Conservation (phyloP, 2,113 vertebrate genomes). For the Myocastor coypus region DNA sequence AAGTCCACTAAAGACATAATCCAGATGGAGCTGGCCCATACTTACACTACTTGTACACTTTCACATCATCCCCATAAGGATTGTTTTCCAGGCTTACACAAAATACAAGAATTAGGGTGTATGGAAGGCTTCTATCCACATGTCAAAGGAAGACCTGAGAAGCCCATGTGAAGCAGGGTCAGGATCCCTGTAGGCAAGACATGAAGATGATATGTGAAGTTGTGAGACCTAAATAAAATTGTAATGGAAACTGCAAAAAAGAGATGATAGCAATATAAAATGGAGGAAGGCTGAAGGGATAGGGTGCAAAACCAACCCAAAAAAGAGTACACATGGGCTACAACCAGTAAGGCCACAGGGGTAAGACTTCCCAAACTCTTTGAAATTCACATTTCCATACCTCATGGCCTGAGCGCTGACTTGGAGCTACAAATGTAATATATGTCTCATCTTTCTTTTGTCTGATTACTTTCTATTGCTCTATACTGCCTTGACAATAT, state of each 20-base stretch:
- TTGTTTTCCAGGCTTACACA: background rate
- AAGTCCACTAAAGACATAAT: background rate
- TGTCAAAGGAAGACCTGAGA: background rate
- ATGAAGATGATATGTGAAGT: background rate
- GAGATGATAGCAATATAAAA: background rate
- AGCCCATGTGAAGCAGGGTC: background rate
- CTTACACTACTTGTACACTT: background rate
- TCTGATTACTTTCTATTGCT: background rate
- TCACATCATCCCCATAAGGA: background rate
- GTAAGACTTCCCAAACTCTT: background rate
- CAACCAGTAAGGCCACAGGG: background rate
- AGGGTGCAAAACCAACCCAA: background rate
- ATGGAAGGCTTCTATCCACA: background rate
- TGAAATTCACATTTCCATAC: background rate
- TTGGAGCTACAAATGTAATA: background rate
- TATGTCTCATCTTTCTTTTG: background rate
- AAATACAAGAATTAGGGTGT: background rate
- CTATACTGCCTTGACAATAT: background rate
- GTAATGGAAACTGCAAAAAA: background rate
- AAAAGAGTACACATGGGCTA: background rate
- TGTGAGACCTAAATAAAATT: background rate
- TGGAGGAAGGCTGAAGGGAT: background rate
- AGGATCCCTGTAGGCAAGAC: no score
- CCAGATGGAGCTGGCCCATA: background rate
- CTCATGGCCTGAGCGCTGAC: background rate